A percentile compares a stretch with the other conserved stretches of the same genome.
phyloP scores from a whole-genome alignment of 2,113 vertebrate genomes.

The Syrrhaptes paradoxus region DNA sequence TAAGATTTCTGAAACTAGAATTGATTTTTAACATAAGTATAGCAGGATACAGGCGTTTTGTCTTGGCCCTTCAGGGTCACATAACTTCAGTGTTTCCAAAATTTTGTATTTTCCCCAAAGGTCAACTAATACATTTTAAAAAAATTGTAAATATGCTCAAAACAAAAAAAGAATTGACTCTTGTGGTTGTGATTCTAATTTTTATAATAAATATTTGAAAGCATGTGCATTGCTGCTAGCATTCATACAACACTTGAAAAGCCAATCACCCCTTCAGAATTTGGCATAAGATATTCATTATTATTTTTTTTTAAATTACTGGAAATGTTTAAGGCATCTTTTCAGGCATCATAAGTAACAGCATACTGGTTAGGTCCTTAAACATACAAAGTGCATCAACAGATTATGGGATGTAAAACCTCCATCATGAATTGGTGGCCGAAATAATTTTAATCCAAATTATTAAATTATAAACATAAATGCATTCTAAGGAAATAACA shows the following conservation, averaged over 20 bases:
- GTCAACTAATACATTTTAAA: neutral
- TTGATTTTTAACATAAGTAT: neutral
- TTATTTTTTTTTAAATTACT: neutral
- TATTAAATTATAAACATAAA: neutral
- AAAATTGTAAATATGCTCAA: neutral
- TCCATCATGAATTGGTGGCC: neutral
- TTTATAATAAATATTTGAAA: neutral
- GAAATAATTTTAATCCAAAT: neutral
- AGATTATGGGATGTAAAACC: neutral
- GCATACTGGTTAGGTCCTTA: neutral
- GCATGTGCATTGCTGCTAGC: neutral
- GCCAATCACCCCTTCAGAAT: neutral
- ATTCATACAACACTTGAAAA: neutral
- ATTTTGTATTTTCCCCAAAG: neutral
- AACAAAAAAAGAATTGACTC: neutral
- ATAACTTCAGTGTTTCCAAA: neutral
- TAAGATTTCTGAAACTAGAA: neutral
- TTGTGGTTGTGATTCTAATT: neutral
- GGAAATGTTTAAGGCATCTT: neutral
- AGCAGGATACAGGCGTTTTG: neutral
- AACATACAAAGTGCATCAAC: neutral
- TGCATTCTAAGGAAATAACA: neutral
- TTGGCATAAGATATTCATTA: neutral
- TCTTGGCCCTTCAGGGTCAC: neutral
- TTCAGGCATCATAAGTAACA: neutral